Evolutionary conservation across 1,140 invertebrate genomes (phyloP).

Genomic region (Nixonia krombeini): DNA sequence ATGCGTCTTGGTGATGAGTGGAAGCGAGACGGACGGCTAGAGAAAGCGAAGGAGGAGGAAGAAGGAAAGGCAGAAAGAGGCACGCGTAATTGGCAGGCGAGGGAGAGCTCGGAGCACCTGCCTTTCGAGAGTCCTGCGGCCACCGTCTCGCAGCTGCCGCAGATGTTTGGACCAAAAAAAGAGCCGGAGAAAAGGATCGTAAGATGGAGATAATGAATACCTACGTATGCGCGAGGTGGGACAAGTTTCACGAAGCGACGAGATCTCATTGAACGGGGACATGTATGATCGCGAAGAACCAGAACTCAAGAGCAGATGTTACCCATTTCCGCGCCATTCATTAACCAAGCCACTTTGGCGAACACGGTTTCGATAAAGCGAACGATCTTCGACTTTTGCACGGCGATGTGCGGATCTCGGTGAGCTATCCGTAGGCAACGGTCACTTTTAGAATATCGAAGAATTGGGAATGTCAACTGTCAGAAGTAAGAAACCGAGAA

Average conservation of each 20-base stretch:
- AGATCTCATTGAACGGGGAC: slow-evolving; percentile 51
- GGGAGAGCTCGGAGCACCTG: slow-evolving; percentile 55
- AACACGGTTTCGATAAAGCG: no score
- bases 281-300: slow-evolving; percentile 18
- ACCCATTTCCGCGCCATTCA: not conserved
- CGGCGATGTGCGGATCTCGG: no score
- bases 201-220: slow-evolving; percentile 61
- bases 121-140: slow-evolving; percentile 56
- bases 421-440: no score
- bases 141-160: slow-evolving; percentile 69
- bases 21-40: slow-evolving; percentile 3
- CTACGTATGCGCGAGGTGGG: slow-evolving; percentile 58
- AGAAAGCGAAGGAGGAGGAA: slow-evolving; percentile 22
- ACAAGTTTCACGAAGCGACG: slow-evolving; percentile 58
- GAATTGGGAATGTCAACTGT: no score
- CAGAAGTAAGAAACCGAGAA: no score
- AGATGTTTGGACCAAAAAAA: slow-evolving; percentile 70
- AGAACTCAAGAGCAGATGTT: slow-evolving; percentile 41
- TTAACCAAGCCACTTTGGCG: not conserved
- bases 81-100: slow-evolving; percentile 67
- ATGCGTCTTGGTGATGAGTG: not conserved
- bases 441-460: no score
- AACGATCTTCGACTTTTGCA: no score
- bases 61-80: slow-evolving; percentile 60
- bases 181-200: slow-evolving; percentile 52